These are phyloP conservation scores for Drosophila mulleri DNA, from an alignment of 2,888 invertebrate genomes.

Conservation along the genomic window DNA sequence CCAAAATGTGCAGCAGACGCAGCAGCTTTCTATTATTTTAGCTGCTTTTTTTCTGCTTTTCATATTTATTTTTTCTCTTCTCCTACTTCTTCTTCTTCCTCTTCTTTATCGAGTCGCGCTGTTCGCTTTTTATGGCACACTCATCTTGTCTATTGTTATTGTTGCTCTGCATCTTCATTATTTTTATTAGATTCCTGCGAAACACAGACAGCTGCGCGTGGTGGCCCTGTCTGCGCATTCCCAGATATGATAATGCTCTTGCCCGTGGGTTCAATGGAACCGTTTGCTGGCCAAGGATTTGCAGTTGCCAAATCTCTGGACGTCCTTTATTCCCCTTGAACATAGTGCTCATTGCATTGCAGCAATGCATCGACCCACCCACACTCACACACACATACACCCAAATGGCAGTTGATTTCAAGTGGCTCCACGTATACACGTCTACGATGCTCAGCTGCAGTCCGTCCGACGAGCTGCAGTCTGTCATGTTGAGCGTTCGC, in stretches of 20 bases:
- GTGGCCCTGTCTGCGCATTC: conserved; percentile 4
- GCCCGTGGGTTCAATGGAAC: conserved; percentile 69
- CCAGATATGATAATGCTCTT: conserved; percentile 72
- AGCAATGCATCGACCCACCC: conserved; percentile 32
- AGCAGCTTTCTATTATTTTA: conserved; percentile 75
- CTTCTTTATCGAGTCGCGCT: conserved; percentile 30
- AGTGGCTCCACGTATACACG: conserved; percentile 5
- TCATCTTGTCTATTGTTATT: conserved; percentile 48
- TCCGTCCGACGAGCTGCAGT: conserved; percentile 38
- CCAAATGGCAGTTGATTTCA: conserved; percentile 22
- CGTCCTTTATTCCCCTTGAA: conserved; percentile 30
- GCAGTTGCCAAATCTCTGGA: conserved; percentile 37
- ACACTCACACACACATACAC: conserved; percentile 39
- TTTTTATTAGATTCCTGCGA: conserved; percentile 71
- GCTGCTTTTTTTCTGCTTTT: conserved; percentile 16
- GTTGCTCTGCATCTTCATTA: conserved; percentile 68
- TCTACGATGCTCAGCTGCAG: conserved; percentile 23
- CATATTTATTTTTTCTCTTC: conserved; percentile 4
- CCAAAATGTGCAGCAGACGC: conserved; percentile 75
- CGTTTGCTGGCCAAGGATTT: conserved; percentile 52
- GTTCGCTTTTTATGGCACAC: conserved; percentile 63
- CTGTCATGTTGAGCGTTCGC: conserved; percentile 61
- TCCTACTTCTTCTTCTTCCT: conserved; percentile 1
- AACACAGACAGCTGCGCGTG: conserved; percentile 38
- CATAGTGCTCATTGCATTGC: conserved; percentile 10